phyloP scores from a whole-genome alignment of 2,797 vertebrate genomes.

The Odontamblyopus rebecca region DNA sequence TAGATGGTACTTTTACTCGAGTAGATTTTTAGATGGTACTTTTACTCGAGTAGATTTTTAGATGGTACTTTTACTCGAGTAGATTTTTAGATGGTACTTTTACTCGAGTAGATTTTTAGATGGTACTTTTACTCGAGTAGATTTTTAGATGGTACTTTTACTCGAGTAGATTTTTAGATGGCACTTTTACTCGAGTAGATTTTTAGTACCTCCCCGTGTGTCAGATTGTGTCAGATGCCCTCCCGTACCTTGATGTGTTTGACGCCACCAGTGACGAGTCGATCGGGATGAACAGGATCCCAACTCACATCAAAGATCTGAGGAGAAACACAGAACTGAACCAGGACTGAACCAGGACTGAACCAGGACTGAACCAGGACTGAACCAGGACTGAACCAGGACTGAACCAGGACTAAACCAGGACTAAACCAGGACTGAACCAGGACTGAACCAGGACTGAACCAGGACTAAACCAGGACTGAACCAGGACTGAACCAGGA shows the following conservation, averaged over 20 bases:
- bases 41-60: no score
- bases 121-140: no score
- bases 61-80: no score
- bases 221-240: no score
- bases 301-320: slow-evolving; percentile 97
- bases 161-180: no score
- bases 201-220: no score
- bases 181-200: no score
- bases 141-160: no score
- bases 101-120: no score
- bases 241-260: slow-evolving; percentile 95
- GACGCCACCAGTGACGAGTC: slow-evolving; percentile 94
- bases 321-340: not conserved
- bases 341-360: not conserved
- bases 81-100: no score
- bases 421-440: slow-evolving; percentile 60
- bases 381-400: not conserved
- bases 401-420: not conserved
- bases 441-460: slow-evolving; percentile 63
- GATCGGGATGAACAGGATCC: slow-evolving; percentile 87
- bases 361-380: not conserved
- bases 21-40: no score
- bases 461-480: not conserved
- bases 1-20: no score
- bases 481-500: slow-evolving; percentile 44